phyloP scores from a whole-genome alignment of 1,140 invertebrate species.

The Trachymyrmex septentrionalis region DNA sequence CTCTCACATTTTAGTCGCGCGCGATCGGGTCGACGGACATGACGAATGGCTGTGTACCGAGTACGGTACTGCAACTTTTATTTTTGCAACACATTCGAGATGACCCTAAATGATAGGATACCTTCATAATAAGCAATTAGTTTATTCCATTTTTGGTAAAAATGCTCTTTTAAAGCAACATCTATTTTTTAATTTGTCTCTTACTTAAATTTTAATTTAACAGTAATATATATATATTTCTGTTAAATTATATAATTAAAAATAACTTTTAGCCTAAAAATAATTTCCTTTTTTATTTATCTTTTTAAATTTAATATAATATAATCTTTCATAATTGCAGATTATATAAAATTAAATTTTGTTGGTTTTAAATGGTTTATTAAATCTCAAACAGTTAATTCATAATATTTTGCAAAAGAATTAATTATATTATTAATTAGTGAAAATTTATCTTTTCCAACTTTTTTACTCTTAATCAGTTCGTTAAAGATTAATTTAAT shows the following conservation, averaged over 20 bases:
- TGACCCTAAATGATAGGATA: neutral
- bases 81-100: neutral
- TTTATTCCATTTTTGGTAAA: neutral
- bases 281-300: neutral
- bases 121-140: neutral
- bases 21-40: conserved; percentile 55
- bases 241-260: neutral
- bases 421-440: conserved; percentile 8
- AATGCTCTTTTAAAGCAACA: neutral
- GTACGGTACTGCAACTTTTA: conserved; percentile 61
- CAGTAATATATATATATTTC: conserved; percentile 4
- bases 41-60: conserved; percentile 50
- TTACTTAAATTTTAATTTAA: neutral
- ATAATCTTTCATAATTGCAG: neutral
- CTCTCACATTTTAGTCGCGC: conserved; percentile 25
- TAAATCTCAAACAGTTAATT: neutral
- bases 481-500: neutral
- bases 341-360: neutral
- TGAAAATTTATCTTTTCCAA: neutral
- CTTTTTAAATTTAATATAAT: neutral
- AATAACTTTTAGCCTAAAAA: neutral
- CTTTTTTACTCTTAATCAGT: neutral
- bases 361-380: conserved; percentile 1
- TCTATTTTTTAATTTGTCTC: neutral
- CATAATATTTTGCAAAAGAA: neutral